Evolutionary conservation across 2,888 invertebrate genomes (phyloP).

Genomic region (Bellardia pandia): DNA sequence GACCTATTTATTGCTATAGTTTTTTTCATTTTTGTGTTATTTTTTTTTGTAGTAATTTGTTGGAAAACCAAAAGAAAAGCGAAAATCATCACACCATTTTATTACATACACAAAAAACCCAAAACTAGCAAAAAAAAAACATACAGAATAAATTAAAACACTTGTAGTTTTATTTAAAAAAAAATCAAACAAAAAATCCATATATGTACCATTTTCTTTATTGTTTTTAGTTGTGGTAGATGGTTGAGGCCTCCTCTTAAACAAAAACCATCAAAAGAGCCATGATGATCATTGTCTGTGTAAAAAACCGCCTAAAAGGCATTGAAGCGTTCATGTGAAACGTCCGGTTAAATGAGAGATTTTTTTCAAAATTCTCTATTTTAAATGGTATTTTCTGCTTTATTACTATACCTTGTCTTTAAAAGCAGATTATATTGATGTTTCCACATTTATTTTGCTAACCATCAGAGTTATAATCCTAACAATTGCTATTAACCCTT

Average conservation of each 20-base stretch:
- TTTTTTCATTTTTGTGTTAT: conserved; percentile 15
- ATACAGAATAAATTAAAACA: conserved; percentile 59
- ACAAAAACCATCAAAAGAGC: conserved; percentile 41
- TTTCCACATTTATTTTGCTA: not conserved
- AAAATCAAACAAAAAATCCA: conserved; percentile 10
- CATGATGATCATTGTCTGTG: conserved; percentile 65
- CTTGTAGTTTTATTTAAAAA: conserved; percentile 62
- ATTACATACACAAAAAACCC: conserved; percentile 21
- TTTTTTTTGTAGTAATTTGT: conserved; percentile 22
- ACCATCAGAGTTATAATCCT: not conserved
- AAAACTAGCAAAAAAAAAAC: conserved; percentile 8
- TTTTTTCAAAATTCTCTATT: conserved; percentile 41
- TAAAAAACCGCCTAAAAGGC: conserved; percentile 75
- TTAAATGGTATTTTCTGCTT: not conserved
- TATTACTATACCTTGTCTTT: conserved; percentile 21
- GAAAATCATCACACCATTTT: conserved; percentile 60
- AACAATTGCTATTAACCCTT: not conserved
- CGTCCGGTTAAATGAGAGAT: conserved; percentile 78
- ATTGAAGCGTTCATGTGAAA: conserved; percentile 82
- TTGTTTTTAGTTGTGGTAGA: conserved; percentile 15
- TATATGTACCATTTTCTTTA: conserved; percentile 36
- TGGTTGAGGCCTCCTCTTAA: conserved; percentile 20
- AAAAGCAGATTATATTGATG: conserved; percentile 3
- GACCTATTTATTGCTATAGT: conserved; percentile 61
- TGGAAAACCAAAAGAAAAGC: conserved; percentile 58